These are phyloP conservation scores for Enteromius trimaculatus DNA, from an alignment of 2,797 vertebrate species.

Conservation along the genomic window DNA sequence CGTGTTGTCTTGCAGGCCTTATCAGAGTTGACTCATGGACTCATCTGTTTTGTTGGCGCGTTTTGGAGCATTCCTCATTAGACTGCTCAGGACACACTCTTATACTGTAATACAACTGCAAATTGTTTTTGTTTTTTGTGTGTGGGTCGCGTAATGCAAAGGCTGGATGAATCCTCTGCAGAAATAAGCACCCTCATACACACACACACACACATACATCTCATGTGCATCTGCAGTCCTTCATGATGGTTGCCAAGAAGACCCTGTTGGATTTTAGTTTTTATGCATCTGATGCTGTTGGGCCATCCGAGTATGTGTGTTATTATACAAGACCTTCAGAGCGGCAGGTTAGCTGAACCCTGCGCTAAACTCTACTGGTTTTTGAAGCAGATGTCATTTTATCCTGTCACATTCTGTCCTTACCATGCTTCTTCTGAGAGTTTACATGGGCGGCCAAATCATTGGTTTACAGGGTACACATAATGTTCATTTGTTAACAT, in stretches of 20 bases:
- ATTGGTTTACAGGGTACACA: constrained; percentile 84
- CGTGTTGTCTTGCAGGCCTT: constrained; percentile 73
- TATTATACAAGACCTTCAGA: not conserved
- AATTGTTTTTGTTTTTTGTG: constrained; percentile 11
- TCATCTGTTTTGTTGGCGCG: constrained; percentile 43
- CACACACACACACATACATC: not conserved
- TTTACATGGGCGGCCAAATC: constrained; percentile 71
- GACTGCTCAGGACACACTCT: constrained; percentile 54
- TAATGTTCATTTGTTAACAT: constrained; percentile 69
- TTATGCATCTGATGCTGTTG: not conserved
- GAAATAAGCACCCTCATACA: constrained; percentile 27
- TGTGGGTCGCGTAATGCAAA: constrained; percentile 4
- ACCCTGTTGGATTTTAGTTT: not conserved
- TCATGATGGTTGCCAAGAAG: constrained; percentile 2
- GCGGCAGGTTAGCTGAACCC: not conserved
- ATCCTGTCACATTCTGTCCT: constrained; percentile 10
- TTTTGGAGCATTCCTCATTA: constrained; percentile 43
- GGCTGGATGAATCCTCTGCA: constrained; percentile 38
- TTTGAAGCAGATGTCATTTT: constrained; percentile 63
- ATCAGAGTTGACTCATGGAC: constrained; percentile 65
- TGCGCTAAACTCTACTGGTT: not conserved
- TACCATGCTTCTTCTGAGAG: constrained; percentile 40
- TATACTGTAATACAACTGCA: constrained; percentile 28
- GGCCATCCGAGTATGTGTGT: not conserved
- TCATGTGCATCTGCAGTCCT: constrained; percentile 7